Evolutionary conservation across 2,113 vertebrate genomes (phyloP).

Genomic region (Phyllopteryx taeniolatus): DNA sequence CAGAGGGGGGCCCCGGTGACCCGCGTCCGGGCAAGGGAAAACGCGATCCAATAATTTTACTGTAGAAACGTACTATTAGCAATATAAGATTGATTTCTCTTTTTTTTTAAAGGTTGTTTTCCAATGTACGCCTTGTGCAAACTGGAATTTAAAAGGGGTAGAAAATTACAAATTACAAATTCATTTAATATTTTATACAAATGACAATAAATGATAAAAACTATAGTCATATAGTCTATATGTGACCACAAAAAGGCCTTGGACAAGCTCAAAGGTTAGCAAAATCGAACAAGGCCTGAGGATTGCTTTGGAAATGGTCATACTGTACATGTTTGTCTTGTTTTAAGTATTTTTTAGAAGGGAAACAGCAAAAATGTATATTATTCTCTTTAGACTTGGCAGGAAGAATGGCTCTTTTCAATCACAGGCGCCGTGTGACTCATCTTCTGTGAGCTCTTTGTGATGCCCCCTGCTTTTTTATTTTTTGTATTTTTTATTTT

Average conservation of each 20-base stretch:
- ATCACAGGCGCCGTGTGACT: conserved; percentile 54
- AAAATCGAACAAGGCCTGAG: too few species aligned
- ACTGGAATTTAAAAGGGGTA: not conserved
- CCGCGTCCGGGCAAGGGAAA: too few species aligned
- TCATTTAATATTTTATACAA: too few species aligned
- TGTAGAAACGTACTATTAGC: too few species aligned
- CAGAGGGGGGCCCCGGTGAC: too few species aligned
- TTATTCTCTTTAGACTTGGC: conserved; percentile 19
- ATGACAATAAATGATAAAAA: too few species aligned
- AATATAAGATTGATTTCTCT: not conserved
- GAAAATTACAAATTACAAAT: too few species aligned
- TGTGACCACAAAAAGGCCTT: too few species aligned
- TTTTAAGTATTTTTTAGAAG: conserved; percentile 24
- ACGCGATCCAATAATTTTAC: too few species aligned
- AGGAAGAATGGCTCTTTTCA: conserved; percentile 61
- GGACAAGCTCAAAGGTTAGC: too few species aligned
- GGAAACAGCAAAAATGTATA: conserved; percentile 18
- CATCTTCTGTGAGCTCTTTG: conserved; percentile 57
- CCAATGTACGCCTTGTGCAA: not conserved
- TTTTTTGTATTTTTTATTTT: conserved; percentile 20
- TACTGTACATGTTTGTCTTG: not conserved
- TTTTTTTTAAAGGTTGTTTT: not conserved
- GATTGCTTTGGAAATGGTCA: too few species aligned
- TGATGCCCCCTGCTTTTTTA: conserved; percentile 48
- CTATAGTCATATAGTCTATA: too few species aligned